Evolutionary conservation across 2,888 invertebrate species (phyloP), one percentile per base, ranked within the genome.

Genomic region (Heliothis peltigera): DNA sequence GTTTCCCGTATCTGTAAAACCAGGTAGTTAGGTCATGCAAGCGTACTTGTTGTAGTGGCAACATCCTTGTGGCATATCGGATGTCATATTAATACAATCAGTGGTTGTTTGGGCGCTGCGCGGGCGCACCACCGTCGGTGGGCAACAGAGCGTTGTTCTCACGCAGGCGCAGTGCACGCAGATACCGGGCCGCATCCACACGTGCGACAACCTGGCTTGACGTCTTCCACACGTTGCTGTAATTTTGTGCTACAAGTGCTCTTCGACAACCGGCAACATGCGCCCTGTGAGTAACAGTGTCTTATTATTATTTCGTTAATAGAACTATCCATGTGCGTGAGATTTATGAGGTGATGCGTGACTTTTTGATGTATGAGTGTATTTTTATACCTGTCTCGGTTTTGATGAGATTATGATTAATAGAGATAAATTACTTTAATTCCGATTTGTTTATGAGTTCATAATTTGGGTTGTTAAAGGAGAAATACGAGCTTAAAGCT

Each of bases 241-340:
- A 81, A 76, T 66, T 69, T 63, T 79, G 84, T 84, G 84, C 70
- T 62, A 70, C 78, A 67, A 77, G 83, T 80, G 83, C 76, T 65
- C 77, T 59, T 76, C 80, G 79, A 85, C 81, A 80, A 79, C 82
- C 83, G 84, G 84, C 91, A 92, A 75, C 79, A 93, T 94, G 92
- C 91, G 90, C 84, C 84, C 84, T 86, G 94, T 94, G 87, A 92
- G 94, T 94, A 91, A 79, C 70, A 77, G 91, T 91, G 91, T 82
- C 80, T 46, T 64, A 69, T 63, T 69, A 46, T 57, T 72, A 44
- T 21, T 53, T 8, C 15, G 76, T 63, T 56, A 48, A 54, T 67
- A 64, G 82, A 79, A 69, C 42, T 65, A 55, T 49, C 66, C 28
- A 70, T 60, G 63, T 63, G 55, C n/a, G 67, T 67, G 62, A 65